Conservation (phyloP, 2,113 vertebrate genomes). For the Scytalopus superciliaris region DNA sequence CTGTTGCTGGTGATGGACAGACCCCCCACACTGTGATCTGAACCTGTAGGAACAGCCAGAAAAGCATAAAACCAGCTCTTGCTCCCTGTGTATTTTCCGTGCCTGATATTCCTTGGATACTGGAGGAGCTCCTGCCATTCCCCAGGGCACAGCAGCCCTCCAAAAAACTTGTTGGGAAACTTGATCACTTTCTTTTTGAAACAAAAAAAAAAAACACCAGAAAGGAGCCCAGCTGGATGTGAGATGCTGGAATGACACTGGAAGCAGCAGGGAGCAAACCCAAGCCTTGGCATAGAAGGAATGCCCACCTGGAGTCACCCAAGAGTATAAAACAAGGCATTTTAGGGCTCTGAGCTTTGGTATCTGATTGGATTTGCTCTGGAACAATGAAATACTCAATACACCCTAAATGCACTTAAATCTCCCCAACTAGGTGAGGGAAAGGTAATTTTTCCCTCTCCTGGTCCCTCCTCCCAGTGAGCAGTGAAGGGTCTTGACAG, state of each 20-base stretch:
- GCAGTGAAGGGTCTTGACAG: not conserved
- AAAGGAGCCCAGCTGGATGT: not conserved
- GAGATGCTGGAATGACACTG: not conserved
- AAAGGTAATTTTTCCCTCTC: not conserved
- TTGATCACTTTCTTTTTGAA: not conserved
- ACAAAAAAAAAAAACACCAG: not conserved
- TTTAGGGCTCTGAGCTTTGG: too few species aligned
- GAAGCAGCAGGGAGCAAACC: not conserved
- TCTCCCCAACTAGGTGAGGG: not conserved
- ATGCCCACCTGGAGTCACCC: not conserved
- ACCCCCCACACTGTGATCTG: accelerated
- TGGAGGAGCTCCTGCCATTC: not conserved
- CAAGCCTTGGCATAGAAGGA: not conserved
- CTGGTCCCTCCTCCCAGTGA: not conserved
- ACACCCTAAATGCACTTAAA: not conserved
- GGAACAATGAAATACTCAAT: not conserved
- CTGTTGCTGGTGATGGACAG: slow-evolving; percentile 77
- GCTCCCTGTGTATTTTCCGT: not conserved
- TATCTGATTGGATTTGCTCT: too few species aligned
- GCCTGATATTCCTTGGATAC: not conserved
- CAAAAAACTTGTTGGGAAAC: not conserved
- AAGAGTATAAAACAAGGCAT: not conserved
- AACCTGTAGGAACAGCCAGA: not conserved
- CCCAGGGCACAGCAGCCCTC: not conserved
- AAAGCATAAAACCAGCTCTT: not conserved